Base-by-base conservation (phyloP, 2,113 vertebrate genomes). In the Sinocyclocheilus anshuiensis region DNA sequence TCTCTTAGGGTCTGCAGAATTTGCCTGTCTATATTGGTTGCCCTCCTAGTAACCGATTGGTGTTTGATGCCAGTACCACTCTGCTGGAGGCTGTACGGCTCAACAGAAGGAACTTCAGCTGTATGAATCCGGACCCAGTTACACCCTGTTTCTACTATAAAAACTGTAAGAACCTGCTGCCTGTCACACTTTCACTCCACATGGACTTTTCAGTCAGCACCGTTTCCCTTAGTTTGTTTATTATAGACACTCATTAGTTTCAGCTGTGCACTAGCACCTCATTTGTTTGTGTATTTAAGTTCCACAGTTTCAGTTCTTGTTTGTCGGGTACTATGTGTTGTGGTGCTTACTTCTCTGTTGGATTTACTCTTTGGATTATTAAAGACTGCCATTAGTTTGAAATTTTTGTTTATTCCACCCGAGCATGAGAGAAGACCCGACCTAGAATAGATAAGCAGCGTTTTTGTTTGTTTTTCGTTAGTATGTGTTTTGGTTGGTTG, bases 141-240 rank as follows among this genome's bases (percentile, higher is more conserved):
- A 61, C 57, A 61, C 57, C 57, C 57, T 61, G 57, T 22, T 61
- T 61, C 22, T n/a, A 61, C 57, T 61, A 61, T 61, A 61, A 61
- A 61, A 61, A 61, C 57, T n/a, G 57, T 61, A 61, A 61, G 57
- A 61, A n/a, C 57, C 57, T n/a, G 57, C 57, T n/a, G 57, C 57
- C 20, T 63, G 59, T 63, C 59, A 63, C 59, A 63, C 59, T 9
- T 24, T 63, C n/a, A 24, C 59, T n/a, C 59, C 22, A 63, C 59
- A 4, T 63, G 59, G 59, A 24, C 59, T 63, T 24, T 63, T 63
- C 22, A 11, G 59, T 24, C 22, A 24, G n/a, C 10, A 63, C 22
- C 0, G 22, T 24, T 63, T 24, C n/a, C 9, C 8, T 24, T 63
- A 11, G 59, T 63, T 63, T 61, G 57, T 61, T 42, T 61, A 4